Evolutionary conservation across 2,888 invertebrate genomes (phyloP).

Genomic region (Trichogramma evanescens): DNA sequence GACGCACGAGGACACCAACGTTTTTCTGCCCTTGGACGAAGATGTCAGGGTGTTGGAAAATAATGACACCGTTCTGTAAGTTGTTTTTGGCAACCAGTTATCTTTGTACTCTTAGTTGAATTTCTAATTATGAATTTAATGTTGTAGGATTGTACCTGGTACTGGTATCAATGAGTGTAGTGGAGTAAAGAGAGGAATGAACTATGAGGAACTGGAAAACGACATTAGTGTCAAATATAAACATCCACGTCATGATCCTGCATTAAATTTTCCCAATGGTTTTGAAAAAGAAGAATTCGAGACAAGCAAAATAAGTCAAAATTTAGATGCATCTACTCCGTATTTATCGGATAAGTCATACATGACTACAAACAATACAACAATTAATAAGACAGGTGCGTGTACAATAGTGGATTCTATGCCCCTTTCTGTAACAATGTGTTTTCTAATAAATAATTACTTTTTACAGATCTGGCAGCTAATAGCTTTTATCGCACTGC

Average conservation of each 20-base stretch:
- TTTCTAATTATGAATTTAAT: not conserved
- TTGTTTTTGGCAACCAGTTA: constrained; percentile 1
- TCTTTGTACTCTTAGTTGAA: not conserved
- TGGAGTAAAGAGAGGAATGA: not conserved
- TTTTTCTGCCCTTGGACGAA: constrained; percentile 38
- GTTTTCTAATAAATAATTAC: too few relatives aligned
- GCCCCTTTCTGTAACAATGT: too few relatives aligned
- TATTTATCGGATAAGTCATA: constrained; percentile 2
- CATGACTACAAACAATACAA: not conserved
- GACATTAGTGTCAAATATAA: too few relatives aligned
- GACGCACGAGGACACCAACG: constrained; percentile 33
- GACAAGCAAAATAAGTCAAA: not conserved
- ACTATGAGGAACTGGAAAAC: too few relatives aligned
- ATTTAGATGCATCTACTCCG: not conserved
- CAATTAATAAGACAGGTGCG: constrained; percentile 3
- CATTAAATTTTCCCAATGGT: not conserved
- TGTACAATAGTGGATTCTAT: not conserved
- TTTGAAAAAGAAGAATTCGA: not conserved
- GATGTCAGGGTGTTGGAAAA: constrained; percentile 36
- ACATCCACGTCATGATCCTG: too few relatives aligned
- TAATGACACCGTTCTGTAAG: constrained; percentile 31
- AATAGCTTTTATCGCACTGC: constrained; percentile 22
- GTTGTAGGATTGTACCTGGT: constrained; percentile 31
- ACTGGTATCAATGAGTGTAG: constrained; percentile 15
- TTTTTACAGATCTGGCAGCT: constrained; percentile 7